Base-by-base conservation (phyloP, 2,888 invertebrate species). In the Cephonodes hylas region DNA sequence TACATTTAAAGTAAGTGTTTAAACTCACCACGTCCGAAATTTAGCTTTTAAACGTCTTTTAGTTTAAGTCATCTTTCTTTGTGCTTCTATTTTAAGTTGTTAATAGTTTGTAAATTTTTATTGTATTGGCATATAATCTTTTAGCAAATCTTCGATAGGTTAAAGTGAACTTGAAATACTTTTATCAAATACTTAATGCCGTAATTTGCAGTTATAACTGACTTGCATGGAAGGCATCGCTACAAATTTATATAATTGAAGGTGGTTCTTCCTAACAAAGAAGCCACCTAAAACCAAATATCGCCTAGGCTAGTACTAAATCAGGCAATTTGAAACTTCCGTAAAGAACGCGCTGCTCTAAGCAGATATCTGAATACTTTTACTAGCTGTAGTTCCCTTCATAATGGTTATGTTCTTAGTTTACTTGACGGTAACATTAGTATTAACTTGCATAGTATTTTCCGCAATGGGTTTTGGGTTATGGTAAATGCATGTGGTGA, bases 1-100 rank as follows among this genome's bases (percentile, higher is more conserved):
- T 61, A 45, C 66, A 61, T 62, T 57, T 64, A 59, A 60, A 61
- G 62, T 53, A 60, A 87, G 89, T 89, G 88, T 64, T 83, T 76
- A 91, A 91, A 82, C 90, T 89, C 89, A 91, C 91, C 91, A 91
- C 90, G 91, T 91, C 82, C 91, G 80, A 80, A 69, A 58, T 60
- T 64, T 69, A 66, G 59, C 63, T 62, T 69, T 34, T 63, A 65
- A 64, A 60, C 10, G 25, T 59, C 45, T 58, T 60, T 58, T 62
- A 62, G 42, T 25, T n/a, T 59, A 8, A 38, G 15, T 64, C 61
- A 48, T 60, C 61, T 65, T 38, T 18, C 23, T 20, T 15, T 42
- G 13, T 34, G 10, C 18, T 53, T 31, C 18, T 38, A 38, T 13
- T 58, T 58, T 58, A 42, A 23, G 22, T 34, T 58, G 57, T 58